phyloP scores from a whole-genome alignment of 2,797 vertebrate species.

The Catostomus latipinnis region DNA sequence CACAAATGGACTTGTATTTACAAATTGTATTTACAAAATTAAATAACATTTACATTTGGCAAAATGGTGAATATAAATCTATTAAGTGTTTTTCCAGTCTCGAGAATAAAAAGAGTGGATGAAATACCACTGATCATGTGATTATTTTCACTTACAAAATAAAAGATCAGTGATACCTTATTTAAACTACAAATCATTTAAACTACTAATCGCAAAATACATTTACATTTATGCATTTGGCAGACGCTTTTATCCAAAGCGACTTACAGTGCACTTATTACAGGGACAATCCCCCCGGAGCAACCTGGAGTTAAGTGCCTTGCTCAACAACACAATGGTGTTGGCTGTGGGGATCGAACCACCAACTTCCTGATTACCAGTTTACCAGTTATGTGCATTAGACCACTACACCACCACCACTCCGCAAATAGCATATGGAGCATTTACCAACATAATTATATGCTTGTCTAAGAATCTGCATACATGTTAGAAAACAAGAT shows the following conservation, averaged over 20 bases:
- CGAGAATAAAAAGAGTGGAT: neutral
- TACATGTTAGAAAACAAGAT: neutral
- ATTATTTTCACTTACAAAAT: neutral
- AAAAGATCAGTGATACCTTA: neutral
- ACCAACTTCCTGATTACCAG: too few species aligned
- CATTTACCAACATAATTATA: neutral
- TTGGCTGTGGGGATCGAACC: too few species aligned
- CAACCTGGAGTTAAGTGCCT: too few species aligned
- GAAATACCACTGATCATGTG: neutral
- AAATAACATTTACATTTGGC: neutral
- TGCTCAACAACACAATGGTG: too few species aligned
- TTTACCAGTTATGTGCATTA: too few species aligned
- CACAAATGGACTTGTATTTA: neutral
- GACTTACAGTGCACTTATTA: too few species aligned
- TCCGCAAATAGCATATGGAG: neutral
- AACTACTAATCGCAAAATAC: neutral
- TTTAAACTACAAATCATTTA: neutral
- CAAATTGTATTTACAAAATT: neutral
- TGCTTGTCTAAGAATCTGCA: neutral
- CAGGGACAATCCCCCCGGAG: too few species aligned
- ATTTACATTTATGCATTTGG: too few species aligned
- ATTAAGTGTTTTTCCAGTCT: neutral
- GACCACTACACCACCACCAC: too few species aligned
- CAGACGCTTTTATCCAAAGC: too few species aligned
- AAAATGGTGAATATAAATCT: neutral